phyloP scores from a whole-genome alignment of 2,888 invertebrate species.

The Pasiphila rectangulata region DNA sequence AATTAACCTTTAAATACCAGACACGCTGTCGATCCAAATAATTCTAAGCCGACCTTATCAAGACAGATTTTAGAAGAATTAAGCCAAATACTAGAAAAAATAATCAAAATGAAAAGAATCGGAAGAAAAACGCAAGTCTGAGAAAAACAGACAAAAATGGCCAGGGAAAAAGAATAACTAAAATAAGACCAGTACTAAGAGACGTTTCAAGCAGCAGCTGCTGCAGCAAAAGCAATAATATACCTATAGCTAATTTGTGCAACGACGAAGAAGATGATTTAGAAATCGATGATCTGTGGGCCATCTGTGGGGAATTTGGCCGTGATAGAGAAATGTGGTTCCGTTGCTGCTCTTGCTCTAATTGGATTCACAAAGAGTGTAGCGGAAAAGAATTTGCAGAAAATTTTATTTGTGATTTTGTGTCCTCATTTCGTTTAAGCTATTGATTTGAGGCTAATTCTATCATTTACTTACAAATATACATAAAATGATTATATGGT shows the following conservation, averaged over 20 bases:
- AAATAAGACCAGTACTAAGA: neutral
- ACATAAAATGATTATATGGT: no score
- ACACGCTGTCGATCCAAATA: neutral
- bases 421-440: no score
- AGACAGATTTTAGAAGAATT: constrained; percentile 8
- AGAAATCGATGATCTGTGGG: constrained; percentile 3
- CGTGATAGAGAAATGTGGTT: constrained; percentile 6
- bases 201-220: neutral
- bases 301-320: constrained; percentile 5
- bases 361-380: constrained; percentile 5
- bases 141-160: constrained; percentile 3
- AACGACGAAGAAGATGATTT: constrained; percentile 7
- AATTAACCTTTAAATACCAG: no score
- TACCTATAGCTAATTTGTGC: neutral
- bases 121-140: neutral
- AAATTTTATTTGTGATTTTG: constrained; percentile 3
- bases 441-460: no score
- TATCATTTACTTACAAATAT: no score
- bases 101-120: constrained; percentile 8
- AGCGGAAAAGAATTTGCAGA: constrained; percentile 2
- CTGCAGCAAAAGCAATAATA: no score
- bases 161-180: constrained; percentile 1
- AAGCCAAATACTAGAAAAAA: constrained; percentile 4
- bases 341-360: constrained; percentile 3
- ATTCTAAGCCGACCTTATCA: neutral